Percentiles rank a stretch among this genome's conserved stretches.
These are phyloP conservation scores for Drosophila colorata DNA, from an alignment of 2,888 invertebrate genomes.

Conservation along the genomic window DNA sequence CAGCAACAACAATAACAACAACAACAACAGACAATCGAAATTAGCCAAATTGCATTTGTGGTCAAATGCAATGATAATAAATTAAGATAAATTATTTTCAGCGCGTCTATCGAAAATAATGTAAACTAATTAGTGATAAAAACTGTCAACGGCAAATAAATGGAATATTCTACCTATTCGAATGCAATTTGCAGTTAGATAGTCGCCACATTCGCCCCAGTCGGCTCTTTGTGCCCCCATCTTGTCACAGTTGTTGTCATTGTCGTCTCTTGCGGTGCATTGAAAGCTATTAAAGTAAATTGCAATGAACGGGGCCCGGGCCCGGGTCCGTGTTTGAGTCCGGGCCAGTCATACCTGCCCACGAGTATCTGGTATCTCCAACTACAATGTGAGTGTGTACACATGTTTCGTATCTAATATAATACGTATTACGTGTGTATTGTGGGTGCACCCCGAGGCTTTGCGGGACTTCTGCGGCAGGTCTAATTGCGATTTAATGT, in stretches of 20 bases:
- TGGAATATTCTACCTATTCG: conserved; percentile 65
- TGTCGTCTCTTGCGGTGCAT: conserved; percentile 62
- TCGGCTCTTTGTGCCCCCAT: conserved; percentile 51
- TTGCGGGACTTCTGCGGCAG: conserved; percentile 51
- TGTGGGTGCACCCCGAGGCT: conserved; percentile 21
- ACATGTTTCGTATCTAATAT: conserved; percentile 34
- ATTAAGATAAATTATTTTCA: conserved; percentile 66
- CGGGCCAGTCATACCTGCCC: conserved; percentile 22
- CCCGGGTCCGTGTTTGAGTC: background rate
- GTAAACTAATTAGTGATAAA: conserved; percentile 77
- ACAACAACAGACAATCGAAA: conserved; percentile 40
- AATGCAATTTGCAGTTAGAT: conserved; percentile 56
- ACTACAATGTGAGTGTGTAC: conserved; percentile 18
- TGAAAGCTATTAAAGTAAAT: conserved; percentile 78
- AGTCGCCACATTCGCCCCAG: conserved; percentile 25
- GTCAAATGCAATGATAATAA: conserved; percentile 76
- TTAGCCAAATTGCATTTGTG: conserved; percentile 76
- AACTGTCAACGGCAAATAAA: conserved; percentile 73
- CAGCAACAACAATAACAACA: conserved; percentile 30
- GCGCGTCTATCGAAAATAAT: conserved; percentile 66
- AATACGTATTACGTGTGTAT: conserved; percentile 6
- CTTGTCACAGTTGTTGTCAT: conserved; percentile 28
- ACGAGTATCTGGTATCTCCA: conserved; percentile 20
- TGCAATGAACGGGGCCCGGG: conserved; percentile 54
- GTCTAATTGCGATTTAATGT: conserved; percentile 81